Conservation (phyloP, 2,113 vertebrate species). For the Rhegmatorhina hoffmannsi region DNA sequence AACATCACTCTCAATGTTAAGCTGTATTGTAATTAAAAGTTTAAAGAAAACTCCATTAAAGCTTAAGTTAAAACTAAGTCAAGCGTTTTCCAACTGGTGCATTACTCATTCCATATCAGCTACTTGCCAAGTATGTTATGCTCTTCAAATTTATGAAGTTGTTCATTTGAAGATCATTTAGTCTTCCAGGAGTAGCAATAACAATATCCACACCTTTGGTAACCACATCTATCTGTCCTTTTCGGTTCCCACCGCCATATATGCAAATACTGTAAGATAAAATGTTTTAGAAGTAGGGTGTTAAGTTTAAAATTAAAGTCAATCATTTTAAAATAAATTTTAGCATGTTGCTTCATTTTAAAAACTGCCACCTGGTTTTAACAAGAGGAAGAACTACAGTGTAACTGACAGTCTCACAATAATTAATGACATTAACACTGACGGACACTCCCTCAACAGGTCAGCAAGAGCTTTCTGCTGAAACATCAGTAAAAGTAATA, state of each 20-base stretch:
- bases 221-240: constrained; percentile 83
- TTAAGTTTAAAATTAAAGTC: not conserved
- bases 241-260: constrained; percentile 92
- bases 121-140: constrained; percentile 91
- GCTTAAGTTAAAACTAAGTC: not conserved
- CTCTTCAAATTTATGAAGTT: constrained; percentile 86
- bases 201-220: constrained; percentile 91
- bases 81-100: not conserved
- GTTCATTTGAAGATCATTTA: constrained; percentile 96
- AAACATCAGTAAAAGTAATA: not conserved
- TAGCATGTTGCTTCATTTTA: not conserved
- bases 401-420: not conserved
- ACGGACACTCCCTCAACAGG: not conserved
- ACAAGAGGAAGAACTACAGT: not conserved
- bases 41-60: not conserved
- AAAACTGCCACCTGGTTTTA: not conserved
- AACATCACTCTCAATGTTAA: not conserved
- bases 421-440: not conserved
- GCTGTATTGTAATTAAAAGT: not conserved
- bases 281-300: not conserved
- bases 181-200: constrained; percentile 93
- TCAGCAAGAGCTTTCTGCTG: not conserved
- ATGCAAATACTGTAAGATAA: constrained; percentile 85
- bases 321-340: not conserved
- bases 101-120: not conserved